Evolutionary conservation across 2,888 invertebrate genomes (phyloP), one percentile per base, ranked within the genome.

Genomic region (Stomorhina lunata): DNA sequence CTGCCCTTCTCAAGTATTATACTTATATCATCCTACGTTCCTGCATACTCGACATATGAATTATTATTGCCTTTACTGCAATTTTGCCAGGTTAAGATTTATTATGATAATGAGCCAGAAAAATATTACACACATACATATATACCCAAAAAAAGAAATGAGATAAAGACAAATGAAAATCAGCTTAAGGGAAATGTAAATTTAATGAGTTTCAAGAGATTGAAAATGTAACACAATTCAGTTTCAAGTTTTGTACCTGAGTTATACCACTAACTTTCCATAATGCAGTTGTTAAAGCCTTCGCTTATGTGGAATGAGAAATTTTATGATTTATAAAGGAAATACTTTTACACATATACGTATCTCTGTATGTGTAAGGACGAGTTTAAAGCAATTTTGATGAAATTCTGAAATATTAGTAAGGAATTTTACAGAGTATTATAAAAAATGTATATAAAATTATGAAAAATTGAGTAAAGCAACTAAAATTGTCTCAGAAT

Each of bases 161-260:
- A n/a, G n/a, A n/a, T n/a, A n/a, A n/a, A n/a, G n/a, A 50, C 12
- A 50, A 65, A 25, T 57, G 32, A 72, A 50, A 55, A 17, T 43
- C 29, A 32, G 25, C 55, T 76, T 40, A 29, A 68, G 48, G 34
- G 34, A 78, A 84, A 80, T 84, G 80, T 63, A 65, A 81, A 78
- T 81, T 78, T 81, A 84, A 84, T 84, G 78, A 80, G 76, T 79
- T 80, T 65, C 32, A 72, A 77, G 75, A 55, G 73, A 63, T 57
- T 81, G 75, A 48, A 77, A 77, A 77, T 83, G 53, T 69, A 37
- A 43, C 63, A 55, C 7, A 69, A 29, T 73, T 61, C 22, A 43
- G 10, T 12, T 32, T 43, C n/a, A 45, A 17, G 22, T 59, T 1
- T 15, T 45, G 59, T 69, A 34, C 37, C 29, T 29, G 3, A 12